Base-by-base conservation (phyloP, 2,113 vertebrate species). In the Microtus montanus region DNA sequence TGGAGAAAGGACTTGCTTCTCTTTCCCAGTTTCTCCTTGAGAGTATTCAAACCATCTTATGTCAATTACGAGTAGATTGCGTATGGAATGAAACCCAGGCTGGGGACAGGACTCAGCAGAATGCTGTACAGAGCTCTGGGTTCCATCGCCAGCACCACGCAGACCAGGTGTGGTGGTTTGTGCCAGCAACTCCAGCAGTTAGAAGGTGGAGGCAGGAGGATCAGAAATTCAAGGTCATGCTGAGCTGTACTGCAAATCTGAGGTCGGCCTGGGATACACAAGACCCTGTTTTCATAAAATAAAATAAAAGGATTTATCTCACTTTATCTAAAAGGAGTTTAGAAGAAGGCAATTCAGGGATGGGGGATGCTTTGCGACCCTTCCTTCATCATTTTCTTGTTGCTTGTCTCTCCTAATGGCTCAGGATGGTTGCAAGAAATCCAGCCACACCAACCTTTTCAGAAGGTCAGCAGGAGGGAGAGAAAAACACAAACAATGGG, bases 21-120 rank as follows among this genome's bases (percentile, higher is more conserved):
- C 49, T 95, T 66, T 85, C 75, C 30, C 14, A 89, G 89, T 54
- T 44, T 26, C 35, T 93, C 85, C 74, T 92, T 64, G 6, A 82
- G 33, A 44, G 52, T 68, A 22, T 28, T 79, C 58, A 75, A 78
- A 91, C 26, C 33, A 71, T n/a, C 35, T 5, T 7, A 0, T 17
- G 54, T 61, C 52, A 66, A 19, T 79, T 71, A 61, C 6, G 49
- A 9, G 52, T 66, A 54, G 41, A 68, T 30, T 77, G 30, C 71
- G 10, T 41, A 61, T 26, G 6, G 28, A 47, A 30, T 12, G 84
- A 49, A 35, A 44, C 78, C 30, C 44, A 41, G 64, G 9, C 41
- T 49, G 52, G 38, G 38, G 58, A 30, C 15, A 19, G 83, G 7
- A 41, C 38, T 22, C 28, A 66, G 38, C 8, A 64, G 80, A 64